Percentiles rank a stretch among this genome's conserved stretches.
Evolutionary conservation across 1,140 invertebrate species (phyloP).

Genomic region (Tribolium castaneum): DNA sequence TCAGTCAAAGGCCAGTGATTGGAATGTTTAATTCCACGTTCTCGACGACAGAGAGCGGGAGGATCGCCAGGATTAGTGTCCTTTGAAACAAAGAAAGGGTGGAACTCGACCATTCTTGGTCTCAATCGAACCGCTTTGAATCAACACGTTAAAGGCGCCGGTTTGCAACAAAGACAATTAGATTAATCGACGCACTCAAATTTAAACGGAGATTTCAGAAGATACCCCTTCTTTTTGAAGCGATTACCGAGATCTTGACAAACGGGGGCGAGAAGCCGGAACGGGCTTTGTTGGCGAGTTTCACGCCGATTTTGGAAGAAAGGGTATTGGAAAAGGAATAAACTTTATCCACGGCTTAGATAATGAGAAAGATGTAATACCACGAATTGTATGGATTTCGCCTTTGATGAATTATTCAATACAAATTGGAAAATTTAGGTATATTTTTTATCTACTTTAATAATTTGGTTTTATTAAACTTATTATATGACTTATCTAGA

Average conservation of each 20-base stretch:
- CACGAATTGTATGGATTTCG: no score
- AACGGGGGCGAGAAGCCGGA: not conserved
- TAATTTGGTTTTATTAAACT: no score
- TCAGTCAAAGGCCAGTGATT: conserved; percentile 15
- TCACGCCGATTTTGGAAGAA: not conserved
- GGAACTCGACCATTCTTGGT: conserved; percentile 11
- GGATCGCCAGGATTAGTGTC: not conserved
- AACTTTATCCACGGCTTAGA: not conserved
- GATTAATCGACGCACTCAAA: not conserved
- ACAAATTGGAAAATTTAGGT: no score
- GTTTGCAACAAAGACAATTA: conserved; percentile 1
- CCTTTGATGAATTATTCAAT: no score
- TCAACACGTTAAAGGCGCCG: conserved; percentile 9
- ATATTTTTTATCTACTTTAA: no score
- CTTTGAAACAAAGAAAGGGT: conserved; percentile 22
- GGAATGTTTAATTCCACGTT: conserved; percentile 18
- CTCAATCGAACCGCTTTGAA: conserved; percentile 20
- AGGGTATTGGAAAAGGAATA: not conserved
- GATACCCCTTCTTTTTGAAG: not conserved
- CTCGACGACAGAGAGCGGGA: not conserved
- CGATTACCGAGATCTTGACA: not conserved
- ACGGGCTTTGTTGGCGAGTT: not conserved
- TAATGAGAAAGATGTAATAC: no score
- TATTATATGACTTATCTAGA: no score
- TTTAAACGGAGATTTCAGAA: not conserved